These are phyloP conservation scores for Lochmaea crataegi DNA, from an alignment of 2,888 invertebrate species.

Conservation along the genomic window DNA sequence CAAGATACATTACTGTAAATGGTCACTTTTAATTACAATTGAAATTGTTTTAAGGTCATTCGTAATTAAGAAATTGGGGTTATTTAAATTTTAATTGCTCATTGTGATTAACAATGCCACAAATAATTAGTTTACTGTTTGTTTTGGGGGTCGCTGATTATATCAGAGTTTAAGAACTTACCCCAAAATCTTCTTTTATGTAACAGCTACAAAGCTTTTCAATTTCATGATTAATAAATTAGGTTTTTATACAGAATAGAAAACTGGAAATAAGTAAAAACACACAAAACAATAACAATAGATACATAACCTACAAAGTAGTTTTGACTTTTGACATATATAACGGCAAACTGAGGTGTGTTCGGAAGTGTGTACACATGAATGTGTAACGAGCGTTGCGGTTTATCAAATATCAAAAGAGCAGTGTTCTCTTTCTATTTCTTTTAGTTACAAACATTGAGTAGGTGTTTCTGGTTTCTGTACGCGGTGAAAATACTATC, in stretches of 20 bases:
- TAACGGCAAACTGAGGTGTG: not conserved
- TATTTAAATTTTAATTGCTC: not conserved
- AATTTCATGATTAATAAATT: not conserved
- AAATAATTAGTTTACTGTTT: not conserved
- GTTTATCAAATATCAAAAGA: too few relatives aligned
- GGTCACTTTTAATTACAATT: not conserved
- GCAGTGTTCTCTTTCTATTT: too few relatives aligned
- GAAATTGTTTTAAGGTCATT: not conserved
- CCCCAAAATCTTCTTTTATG: not conserved
- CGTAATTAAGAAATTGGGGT: not conserved
- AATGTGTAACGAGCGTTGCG: too few relatives aligned
- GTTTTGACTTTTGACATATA: slow-evolving; percentile 12
- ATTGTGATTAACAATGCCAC: not conserved
- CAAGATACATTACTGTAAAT: too few relatives aligned
- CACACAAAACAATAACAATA: slow-evolving; percentile 13
- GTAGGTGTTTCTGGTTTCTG: too few relatives aligned
- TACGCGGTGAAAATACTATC: too few relatives aligned
- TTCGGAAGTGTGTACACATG: not conserved
- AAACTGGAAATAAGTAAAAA: not conserved
- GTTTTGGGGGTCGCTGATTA: not conserved
- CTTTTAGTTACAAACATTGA: too few relatives aligned
- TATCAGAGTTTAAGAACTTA: not conserved
- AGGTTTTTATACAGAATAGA: not conserved
- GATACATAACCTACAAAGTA: slow-evolving; percentile 15
- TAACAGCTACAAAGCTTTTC: not conserved